These are phyloP conservation scores for Zaprionus ornatus DNA, from an alignment of 1,140 invertebrate genomes.

Conservation along the genomic window DNA sequence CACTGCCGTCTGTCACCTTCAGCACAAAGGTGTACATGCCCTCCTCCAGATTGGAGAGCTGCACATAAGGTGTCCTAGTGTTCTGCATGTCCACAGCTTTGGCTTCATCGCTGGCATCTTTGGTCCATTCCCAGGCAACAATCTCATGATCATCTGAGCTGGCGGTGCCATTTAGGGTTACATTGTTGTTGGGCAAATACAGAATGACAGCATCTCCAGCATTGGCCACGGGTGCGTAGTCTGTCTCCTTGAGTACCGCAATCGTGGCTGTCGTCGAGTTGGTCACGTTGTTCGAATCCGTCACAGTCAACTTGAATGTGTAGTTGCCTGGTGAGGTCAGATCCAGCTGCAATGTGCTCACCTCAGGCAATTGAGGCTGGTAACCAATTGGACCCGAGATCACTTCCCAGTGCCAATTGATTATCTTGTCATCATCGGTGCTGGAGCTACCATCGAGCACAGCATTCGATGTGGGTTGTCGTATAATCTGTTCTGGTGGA, in stretches of 20 bases:
- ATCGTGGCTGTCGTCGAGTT: constrained; percentile 95
- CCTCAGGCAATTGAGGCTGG: constrained; percentile 90
- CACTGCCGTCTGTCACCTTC: constrained; percentile 95
- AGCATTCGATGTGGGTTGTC: constrained; percentile 94
- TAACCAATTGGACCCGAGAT: constrained; percentile 94
- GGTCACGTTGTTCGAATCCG: constrained; percentile 94
- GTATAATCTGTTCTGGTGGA: constrained; percentile 92
- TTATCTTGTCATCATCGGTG: constrained; percentile 92
- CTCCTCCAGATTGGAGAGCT: constrained; percentile 94
- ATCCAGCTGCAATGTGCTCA: constrained; percentile 93
- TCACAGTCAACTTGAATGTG: constrained; percentile 96
- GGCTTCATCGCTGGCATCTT: constrained; percentile 90
- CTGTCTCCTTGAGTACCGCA: constrained; percentile 94
- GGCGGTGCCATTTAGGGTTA: constrained; percentile 94
- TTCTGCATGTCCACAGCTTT: constrained; percentile 97
- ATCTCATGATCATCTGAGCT: constrained; percentile 97
- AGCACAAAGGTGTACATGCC: constrained; percentile 97
- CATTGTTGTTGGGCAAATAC: constrained; percentile 94
- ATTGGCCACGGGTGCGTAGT: constrained; percentile 97
- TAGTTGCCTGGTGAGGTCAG: constrained; percentile 94
- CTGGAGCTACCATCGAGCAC: constrained; percentile 92
- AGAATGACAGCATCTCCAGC: constrained; percentile 95
- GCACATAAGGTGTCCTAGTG: constrained; percentile 91
- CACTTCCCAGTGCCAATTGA: constrained; percentile 95
- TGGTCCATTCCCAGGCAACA: constrained; percentile 97